Percentiles rank a stretch among this genome's conserved stretches.
phyloP scores from a whole-genome alignment of 1,140 invertebrate species.

The Psilanteris sp. region DNA sequence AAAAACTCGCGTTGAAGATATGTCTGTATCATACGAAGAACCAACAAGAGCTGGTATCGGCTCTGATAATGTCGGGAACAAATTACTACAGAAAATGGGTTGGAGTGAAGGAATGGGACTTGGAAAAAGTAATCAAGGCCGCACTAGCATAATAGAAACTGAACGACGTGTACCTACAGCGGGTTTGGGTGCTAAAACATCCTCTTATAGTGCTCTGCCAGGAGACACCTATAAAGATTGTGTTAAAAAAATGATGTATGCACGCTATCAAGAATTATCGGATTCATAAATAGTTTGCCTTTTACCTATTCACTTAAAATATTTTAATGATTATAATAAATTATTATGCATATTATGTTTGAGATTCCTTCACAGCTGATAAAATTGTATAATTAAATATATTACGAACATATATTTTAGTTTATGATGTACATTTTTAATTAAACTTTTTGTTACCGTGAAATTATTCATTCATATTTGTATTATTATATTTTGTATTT shows the following conservation, averaged over 20 bases:
- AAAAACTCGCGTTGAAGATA: constrained; percentile 81
- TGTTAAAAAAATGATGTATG: constrained; percentile 94
- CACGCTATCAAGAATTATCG: constrained; percentile 88
- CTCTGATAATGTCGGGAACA: constrained; percentile 93
- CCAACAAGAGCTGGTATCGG: constrained; percentile 88
- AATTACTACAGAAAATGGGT: constrained; percentile 98
- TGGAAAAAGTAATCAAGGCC: constrained; percentile 95
- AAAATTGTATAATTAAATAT: too few relatives aligned
- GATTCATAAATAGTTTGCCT: constrained; percentile 75
- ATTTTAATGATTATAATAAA: neutral
- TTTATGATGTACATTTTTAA: too few relatives aligned
- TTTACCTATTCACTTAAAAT: neutral
- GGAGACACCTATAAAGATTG: constrained; percentile 94
- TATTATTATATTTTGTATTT: too few relatives aligned
- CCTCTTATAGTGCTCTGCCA: constrained; percentile 87
- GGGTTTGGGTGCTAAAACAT: constrained; percentile 87
- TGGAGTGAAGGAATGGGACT: constrained; percentile 98
- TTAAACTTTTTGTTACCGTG: constrained; percentile 7
- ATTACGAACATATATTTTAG: too few relatives aligned
- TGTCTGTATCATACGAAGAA: constrained; percentile 81
- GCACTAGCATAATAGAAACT: constrained; percentile 93
- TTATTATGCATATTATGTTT: constrained; percentile 23
- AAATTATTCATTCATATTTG: too few relatives aligned
- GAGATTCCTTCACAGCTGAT: constrained; percentile 11
- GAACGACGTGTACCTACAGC: constrained; percentile 85